Percentiles rank a stretch among this genome's conserved stretches.
phyloP scores from a whole-genome alignment of 2,888 invertebrate genomes.

The Escarpia spicata region DNA sequence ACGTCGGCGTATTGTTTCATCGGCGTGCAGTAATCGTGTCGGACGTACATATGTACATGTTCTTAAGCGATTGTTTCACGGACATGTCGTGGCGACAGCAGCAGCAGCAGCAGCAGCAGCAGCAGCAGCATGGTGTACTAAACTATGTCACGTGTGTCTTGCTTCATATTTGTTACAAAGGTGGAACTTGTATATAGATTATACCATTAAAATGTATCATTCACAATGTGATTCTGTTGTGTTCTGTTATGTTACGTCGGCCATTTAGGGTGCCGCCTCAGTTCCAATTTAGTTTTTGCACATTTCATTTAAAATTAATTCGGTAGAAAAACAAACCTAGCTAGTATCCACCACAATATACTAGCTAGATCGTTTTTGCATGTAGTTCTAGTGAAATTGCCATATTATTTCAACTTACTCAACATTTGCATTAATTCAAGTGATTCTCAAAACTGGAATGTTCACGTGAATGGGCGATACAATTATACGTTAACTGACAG shows the following conservation, averaged over 20 bases:
- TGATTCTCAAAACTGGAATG: no score
- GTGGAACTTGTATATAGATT: conserved; percentile 1
- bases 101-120: background rate
- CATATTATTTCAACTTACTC: no score
- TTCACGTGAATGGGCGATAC: no score
- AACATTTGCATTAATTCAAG: no score
- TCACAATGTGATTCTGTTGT: background rate
- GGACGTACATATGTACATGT: background rate
- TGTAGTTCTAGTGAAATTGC: no score
- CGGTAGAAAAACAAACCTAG: no score
- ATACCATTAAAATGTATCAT: conserved; percentile 16
- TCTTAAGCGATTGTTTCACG: background rate
- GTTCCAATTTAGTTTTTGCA: no score
- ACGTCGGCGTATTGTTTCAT: background rate
- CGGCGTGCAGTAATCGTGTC: background rate
- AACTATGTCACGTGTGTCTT: background rate
- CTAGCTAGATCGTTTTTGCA: no score
- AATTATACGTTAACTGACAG: no score
- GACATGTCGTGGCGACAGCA: background rate
- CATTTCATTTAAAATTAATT: no score
- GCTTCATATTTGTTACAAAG: background rate
- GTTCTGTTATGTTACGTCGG: background rate
- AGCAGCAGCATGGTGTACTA: background rate
- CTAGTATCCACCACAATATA: no score
- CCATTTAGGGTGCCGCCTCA: no score